Base-by-base conservation (phyloP, 2,888 invertebrate genomes). In the Mesoligia furuncula region DNA sequence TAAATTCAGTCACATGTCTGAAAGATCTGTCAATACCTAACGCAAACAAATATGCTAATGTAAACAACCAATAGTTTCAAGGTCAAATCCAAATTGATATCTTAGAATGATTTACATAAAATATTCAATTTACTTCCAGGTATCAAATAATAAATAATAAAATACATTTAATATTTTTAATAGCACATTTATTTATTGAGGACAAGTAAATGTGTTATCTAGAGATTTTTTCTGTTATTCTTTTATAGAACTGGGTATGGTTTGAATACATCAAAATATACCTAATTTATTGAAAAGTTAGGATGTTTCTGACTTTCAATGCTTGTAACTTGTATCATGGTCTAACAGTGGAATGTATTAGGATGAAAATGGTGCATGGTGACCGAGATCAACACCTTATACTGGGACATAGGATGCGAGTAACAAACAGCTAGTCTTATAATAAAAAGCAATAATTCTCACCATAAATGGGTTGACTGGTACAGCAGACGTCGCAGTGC, bases 391-490 rank as follows among this genome's bases (percentile, higher is more conserved):
- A 39, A 31, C 6, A 17, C 9, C 2, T 20, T 13, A 31, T n/a
- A 9, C 45, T 45, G 17, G 11, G 5, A 20, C 39, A 77, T 20
- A 59, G 13, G 27, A 59, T 31, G 39, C 13, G 0, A 48, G 8
- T 24, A 59, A 59, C 9, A 36, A 54, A 15, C 2, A 61, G 4
- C 8, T 13, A 13, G 31, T 39, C 11, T 27, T 15, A 24, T 73
- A 69, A 59, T 67, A 54, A 36, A 61, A 48, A 39, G 9, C 15
- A 65, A 36, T 0, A 62, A 57, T 59, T 87, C 95, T 94, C 88
- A 96, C 96, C 96, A 94, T 94, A 85, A 96, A 96, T 64, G 96
- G 96, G 83, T 96, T 96, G 64, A 96, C 93, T 80, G 95, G 93
- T 72, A 94, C 91, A 36, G 94, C 86, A 24, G 94, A 82, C 13